Percentiles rank a stretch among this genome's conserved stretches.
Conservation (phyloP, 2,888 invertebrate genomes). For the Pyrrhia umbra region DNA sequence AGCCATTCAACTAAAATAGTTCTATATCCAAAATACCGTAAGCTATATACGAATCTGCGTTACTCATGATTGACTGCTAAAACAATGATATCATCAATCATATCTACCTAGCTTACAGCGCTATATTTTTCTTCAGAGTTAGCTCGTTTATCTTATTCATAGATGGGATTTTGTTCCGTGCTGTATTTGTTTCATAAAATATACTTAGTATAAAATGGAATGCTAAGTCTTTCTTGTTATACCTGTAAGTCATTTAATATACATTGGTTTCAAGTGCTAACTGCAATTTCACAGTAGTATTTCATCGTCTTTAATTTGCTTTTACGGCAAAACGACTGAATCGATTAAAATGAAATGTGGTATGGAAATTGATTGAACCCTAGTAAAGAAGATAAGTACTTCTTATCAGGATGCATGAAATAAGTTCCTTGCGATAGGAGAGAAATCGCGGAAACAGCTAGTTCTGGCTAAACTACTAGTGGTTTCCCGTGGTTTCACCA, state of each 20-base stretch:
- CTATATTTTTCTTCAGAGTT: constrained; percentile 37
- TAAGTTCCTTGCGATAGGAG: too few species aligned
- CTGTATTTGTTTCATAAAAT: constrained; percentile 12
- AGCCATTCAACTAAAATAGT: not conserved
- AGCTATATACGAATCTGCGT: constrained; percentile 5
- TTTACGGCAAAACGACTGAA: not conserved
- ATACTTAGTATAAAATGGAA: not conserved
- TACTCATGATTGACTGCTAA: constrained; percentile 46
- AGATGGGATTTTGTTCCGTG: constrained; percentile 34
- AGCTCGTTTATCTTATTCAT: constrained; percentile 52
- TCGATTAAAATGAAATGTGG: too few species aligned
- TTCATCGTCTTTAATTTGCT: not conserved
- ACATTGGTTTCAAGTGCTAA: not conserved
- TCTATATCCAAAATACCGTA: not conserved
- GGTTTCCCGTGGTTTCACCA: too few species aligned
- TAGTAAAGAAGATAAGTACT: too few species aligned
- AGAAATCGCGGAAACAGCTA: too few species aligned
- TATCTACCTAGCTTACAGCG: constrained; percentile 14
- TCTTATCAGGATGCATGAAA: too few species aligned
- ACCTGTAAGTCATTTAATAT: not conserved
- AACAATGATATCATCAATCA: constrained; percentile 56
- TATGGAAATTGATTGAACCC: not conserved
- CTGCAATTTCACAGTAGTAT: not conserved
- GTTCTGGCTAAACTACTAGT: too few species aligned
- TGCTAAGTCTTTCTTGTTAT: not conserved